Evolutionary conservation across 2,113 vertebrate species (phyloP), one percentile per base, ranked within the genome.

Genomic region (Nothocercus nigrocapillus): DNA sequence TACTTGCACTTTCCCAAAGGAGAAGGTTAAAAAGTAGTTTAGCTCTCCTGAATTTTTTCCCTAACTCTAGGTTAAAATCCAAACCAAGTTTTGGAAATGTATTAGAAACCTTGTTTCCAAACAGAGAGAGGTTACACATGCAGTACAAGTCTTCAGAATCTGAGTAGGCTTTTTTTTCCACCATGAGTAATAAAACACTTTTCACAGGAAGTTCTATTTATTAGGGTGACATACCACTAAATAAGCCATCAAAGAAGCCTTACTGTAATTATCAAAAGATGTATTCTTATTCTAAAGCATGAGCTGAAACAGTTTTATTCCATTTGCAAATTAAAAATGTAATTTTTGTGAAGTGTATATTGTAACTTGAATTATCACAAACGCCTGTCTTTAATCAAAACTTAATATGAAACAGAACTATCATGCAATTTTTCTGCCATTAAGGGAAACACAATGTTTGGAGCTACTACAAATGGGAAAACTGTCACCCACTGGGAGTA

Each of bases 361-460:
- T 79, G 73, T n/a, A 95, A 88, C 76, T 66, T 84, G 91, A 93
- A 85, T 79, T 78, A 93, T 87, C 84, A 88, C 38, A 62, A 95
- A 90, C 2, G 28, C 20, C 90, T 97, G 95, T 49, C 38, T 92
- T 94, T 93, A 94, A 96, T 96, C 91, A 95, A 82, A 97, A 83
- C n/a, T 92, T 97, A 97, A 95, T 92, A 88, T 24, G 76, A 93
- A 96, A 91, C 95, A 97, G 90, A 96, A 74, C 79, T 42, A 80
- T 84, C 86, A 80, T 72, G 59, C 91, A 90, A 90, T 95, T 94
- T 82, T 93, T 94, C 66, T 92, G 79, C 85, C 91, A 93, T 68
- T 67, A 94, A 93, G 84, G 82, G 88, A 95, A 95, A 95, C 78
- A 96, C 94, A 96, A 94, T 91, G 84, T 93, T 93, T 97, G 97